These are phyloP conservation scores for Alitta virens DNA, from an alignment of 2,888 invertebrate species.

Conservation along the genomic window DNA sequence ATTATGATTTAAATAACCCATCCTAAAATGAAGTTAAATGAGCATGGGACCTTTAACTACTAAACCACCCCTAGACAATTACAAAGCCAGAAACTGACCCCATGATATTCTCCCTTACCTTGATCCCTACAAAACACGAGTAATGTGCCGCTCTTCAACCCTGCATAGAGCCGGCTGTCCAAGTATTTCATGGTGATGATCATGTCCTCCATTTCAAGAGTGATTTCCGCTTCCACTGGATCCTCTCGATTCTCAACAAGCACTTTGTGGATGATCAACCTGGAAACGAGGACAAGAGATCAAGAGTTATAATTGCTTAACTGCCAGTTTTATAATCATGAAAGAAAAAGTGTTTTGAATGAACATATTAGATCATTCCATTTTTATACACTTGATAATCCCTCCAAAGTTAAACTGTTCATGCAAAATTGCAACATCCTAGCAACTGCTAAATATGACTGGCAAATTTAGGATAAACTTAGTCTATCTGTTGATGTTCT, in stretches of 20 bases:
- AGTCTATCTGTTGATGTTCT: too few species aligned
- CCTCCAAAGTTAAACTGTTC: too few species aligned
- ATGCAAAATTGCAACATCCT: too few species aligned
- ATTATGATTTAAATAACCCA: background rate
- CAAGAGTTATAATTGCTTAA: too few species aligned
- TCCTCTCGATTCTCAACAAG: slow-evolving; percentile 18
- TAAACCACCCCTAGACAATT: background rate
- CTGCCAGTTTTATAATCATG: too few species aligned
- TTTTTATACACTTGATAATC: too few species aligned
- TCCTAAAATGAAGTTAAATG: background rate
- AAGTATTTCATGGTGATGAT: slow-evolving; percentile 78
- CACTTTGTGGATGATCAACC: slow-evolving; percentile 19
- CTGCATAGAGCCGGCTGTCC: slow-evolving; percentile 85
- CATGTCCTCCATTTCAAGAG: slow-evolving; percentile 36
- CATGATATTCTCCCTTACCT: slow-evolving; percentile 40
- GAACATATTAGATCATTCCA: too few species aligned
- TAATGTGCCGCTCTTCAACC: slow-evolving; percentile 75
- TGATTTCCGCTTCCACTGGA: slow-evolving; percentile 2
- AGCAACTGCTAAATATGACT: too few species aligned
- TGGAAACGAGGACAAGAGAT: slow-evolving; percentile 8
- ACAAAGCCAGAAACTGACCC: background rate
- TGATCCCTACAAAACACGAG: slow-evolving; percentile 69
- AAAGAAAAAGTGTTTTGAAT: too few species aligned
- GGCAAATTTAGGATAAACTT: too few species aligned
- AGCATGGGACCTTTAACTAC: background rate